phyloP scores from a whole-genome alignment of 1,140 invertebrate genomes.

The Lamellibrachia luymesi region DNA sequence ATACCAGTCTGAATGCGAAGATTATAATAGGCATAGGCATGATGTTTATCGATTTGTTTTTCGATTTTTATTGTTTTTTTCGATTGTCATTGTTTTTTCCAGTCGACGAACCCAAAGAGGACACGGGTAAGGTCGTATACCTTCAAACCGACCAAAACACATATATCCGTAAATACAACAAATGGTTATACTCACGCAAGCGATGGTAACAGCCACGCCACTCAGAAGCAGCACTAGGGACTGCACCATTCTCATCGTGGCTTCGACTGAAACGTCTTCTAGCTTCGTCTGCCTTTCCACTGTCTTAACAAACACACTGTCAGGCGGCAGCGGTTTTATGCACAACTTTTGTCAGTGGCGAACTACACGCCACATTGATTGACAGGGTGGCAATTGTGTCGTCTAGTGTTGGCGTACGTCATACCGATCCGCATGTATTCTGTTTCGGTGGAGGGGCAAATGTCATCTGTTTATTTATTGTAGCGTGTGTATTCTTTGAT shows the following conservation, averaged over 20 bases:
- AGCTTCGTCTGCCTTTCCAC: not conserved
- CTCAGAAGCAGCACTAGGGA: not conserved
- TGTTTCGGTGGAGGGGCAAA: too few relatives aligned
- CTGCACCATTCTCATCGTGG: not conserved
- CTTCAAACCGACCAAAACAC: not conserved
- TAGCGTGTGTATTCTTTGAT: not conserved
- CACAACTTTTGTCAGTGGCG: not conserved
- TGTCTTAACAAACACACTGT: not conserved
- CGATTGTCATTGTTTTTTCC: too few relatives aligned
- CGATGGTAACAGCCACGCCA: not conserved
- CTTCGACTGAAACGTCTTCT: not conserved
- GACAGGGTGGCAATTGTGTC: not conserved
- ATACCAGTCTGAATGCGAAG: too few relatives aligned
- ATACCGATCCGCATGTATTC: not conserved
- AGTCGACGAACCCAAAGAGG: not conserved
- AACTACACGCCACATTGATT: not conserved
- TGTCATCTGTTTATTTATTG: not conserved
- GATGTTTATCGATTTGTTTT: too few relatives aligned
- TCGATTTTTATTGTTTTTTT: too few relatives aligned
- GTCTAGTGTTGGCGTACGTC: not conserved
- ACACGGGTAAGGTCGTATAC: not conserved
- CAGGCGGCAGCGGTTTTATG: not conserved
- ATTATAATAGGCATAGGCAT: too few relatives aligned
- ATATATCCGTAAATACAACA: not conserved
- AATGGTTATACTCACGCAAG: not conserved